These are phyloP conservation scores for Campoplex capitator DNA, from an alignment of 2,888 invertebrate species.

Conservation along the genomic window DNA sequence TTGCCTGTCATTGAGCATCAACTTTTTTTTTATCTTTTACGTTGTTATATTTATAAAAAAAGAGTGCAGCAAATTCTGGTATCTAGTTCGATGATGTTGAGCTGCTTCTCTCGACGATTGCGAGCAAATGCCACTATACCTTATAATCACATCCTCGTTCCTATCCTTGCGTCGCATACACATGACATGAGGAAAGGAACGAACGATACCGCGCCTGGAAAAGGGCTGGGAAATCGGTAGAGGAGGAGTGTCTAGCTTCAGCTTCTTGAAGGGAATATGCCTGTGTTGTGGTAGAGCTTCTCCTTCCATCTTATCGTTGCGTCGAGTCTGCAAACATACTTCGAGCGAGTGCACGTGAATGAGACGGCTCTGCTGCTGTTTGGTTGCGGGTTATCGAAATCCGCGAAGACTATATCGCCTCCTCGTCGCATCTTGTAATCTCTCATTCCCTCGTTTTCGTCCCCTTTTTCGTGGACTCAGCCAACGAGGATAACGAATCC, in stretches of 20 bases:
- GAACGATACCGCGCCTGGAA: constrained; percentile 34
- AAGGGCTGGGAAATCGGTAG: constrained; percentile 44
- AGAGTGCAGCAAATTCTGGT: not conserved
- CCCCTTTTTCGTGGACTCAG: constrained; percentile 11
- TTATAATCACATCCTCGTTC: not conserved
- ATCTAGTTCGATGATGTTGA: not conserved
- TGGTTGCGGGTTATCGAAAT: constrained; percentile 66
- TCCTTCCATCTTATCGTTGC: constrained; percentile 66
- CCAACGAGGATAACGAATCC: not conserved
- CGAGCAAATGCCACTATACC: constrained; percentile 19
- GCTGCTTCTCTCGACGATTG: not conserved
- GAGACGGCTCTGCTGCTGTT: constrained; percentile 55
- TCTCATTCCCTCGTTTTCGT: constrained; percentile 18
- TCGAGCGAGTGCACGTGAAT: constrained; percentile 42
- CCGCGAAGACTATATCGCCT: constrained; percentile 56
- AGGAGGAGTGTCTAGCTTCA: constrained; percentile 49
- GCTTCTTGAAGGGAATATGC: constrained; percentile 58
- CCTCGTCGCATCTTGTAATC: constrained; percentile 53
- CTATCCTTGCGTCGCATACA: too few species aligned
- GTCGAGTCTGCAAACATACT: constrained; percentile 64
- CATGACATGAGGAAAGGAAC: constrained; percentile 28
- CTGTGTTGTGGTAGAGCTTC: constrained; percentile 30
- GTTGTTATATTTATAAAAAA: too few species aligned
- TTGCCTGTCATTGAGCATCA: not conserved
- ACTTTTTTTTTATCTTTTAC: not conserved